These are phyloP conservation scores for Syrphus vitripennis DNA, from an alignment of 2,888 invertebrate species.

Conservation along the genomic window DNA sequence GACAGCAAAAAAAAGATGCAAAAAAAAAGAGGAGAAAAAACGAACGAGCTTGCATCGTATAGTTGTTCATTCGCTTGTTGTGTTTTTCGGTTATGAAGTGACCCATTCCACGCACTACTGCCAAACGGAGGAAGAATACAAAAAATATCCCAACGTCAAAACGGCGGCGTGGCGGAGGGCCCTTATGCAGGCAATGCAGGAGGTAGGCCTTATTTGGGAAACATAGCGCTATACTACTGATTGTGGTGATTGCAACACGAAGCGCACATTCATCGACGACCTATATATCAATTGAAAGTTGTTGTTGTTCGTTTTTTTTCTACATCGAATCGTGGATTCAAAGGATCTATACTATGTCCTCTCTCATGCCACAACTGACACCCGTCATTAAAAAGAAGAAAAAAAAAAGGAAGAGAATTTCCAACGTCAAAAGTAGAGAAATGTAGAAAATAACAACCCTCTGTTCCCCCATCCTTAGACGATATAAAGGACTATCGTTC, in stretches of 20 bases:
- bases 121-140: not conserved
- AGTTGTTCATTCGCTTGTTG: constrained; percentile 60
- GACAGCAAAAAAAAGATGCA: constrained; percentile 46
- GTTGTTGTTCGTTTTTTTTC: constrained; percentile 4
- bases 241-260: constrained; percentile 28
- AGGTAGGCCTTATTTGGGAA: constrained; percentile 63
- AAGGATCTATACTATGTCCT: constrained; percentile 6
- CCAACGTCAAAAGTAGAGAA: constrained; percentile 28
- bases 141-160: constrained; percentile 7
- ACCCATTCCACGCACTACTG: constrained; percentile 10
- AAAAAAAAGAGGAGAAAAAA: constrained; percentile 22
- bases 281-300: constrained; percentile 57
- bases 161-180: constrained; percentile 10
- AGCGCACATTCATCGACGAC: constrained; percentile 52
- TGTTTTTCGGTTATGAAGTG: constrained; percentile 64
- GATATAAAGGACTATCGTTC: not conserved
- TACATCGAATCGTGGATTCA: constrained; percentile 11
- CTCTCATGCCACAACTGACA: constrained; percentile 27
- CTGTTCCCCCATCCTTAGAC: not conserved
- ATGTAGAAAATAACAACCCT: not conserved
- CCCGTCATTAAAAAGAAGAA: constrained; percentile 44
- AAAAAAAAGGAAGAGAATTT: not conserved
- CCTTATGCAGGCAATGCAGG: constrained; percentile 27
- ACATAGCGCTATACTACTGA: not conserved
- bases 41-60: constrained; percentile 15